A percentile compares a stretch with the other conserved stretches of the same genome.
Evolutionary conservation across 53 echinoderm and acorn worm genomes (phyloP).

Genomic region (Echinometra lucunter): DNA sequence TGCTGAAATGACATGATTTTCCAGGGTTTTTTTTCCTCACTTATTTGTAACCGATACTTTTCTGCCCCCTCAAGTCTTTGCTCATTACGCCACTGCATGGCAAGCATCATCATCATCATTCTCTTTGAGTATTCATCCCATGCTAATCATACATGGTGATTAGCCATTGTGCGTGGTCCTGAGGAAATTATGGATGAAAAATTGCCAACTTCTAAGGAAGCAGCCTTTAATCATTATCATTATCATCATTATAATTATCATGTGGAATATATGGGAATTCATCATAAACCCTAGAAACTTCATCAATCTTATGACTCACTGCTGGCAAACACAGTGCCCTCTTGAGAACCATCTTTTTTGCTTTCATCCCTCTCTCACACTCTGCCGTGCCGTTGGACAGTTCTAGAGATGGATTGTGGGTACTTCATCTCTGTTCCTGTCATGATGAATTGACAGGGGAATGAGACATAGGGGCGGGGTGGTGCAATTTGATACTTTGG

Average conservation of each 20-base stretch:
- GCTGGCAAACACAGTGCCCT: slow-evolving; percentile 12
- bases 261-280: neutral
- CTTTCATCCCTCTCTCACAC: neutral
- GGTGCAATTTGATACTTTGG: neutral
- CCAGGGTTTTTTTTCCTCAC: too few relatives aligned
- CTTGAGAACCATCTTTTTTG: neutral
- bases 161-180: neutral
- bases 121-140: neutral
- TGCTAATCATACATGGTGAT: neutral
- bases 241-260: slow-evolving; percentile 21
- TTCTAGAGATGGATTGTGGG: neutral
- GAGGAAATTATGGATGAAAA: neutral
- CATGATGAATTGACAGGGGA: neutral
- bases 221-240: neutral
- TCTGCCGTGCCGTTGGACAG: neutral
- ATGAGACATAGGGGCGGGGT: slow-evolving; percentile 28
- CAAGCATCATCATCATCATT: neutral
- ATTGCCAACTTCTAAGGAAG: neutral
- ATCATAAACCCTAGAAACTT: neutral
- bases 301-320: slow-evolving; percentile 10
- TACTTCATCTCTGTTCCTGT: neutral
- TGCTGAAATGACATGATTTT: too few relatives aligned
- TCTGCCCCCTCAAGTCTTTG: too few relatives aligned
- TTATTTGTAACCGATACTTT: too few relatives aligned
- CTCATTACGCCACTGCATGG: neutral